Conservation (phyloP, 2,113 vertebrate genomes). For the Malaclemys terrapin region DNA sequence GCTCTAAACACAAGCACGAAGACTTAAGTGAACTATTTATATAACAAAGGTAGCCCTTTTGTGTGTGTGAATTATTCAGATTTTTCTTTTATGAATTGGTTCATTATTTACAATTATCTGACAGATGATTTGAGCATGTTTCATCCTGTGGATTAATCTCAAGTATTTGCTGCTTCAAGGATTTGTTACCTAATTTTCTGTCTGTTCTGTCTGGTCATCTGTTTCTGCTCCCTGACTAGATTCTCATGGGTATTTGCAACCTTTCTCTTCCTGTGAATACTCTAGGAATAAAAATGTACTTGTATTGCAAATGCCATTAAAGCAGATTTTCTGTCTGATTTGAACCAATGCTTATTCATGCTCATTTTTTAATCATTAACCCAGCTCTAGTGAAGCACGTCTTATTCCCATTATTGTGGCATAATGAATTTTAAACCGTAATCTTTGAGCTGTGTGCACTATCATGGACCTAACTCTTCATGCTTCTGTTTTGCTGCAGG, state of each 20-base stretch:
- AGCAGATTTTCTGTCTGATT: background rate
- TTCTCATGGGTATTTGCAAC: background rate
- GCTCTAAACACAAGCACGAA: too few relatives aligned
- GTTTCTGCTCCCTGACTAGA: background rate
- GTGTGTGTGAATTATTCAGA: background rate
- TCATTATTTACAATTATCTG: background rate
- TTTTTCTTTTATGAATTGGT: accelerated
- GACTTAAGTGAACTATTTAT: too few relatives aligned
- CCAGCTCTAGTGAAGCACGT: background rate
- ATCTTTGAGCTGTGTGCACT: background rate
- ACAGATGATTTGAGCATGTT: background rate
- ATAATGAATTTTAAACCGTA: background rate
- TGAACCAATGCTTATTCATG: background rate
- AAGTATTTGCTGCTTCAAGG: background rate
- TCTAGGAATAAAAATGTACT: background rate
- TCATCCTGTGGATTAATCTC: accelerated
- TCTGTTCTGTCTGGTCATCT: background rate
- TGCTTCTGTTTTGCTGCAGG: conserved; percentile 78
- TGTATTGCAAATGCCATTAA: background rate
- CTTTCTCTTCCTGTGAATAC: background rate
- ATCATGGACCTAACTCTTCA: background rate
- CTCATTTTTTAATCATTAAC: background rate
- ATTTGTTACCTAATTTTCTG: background rate
- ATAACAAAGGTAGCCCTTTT: background rate
- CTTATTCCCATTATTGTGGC: too few relatives aligned